A percentile compares a stretch with the other conserved stretches of the same genome.
phyloP scores from a whole-genome alignment of 2,113 vertebrate species.

The Cichladusa arquata region DNA sequence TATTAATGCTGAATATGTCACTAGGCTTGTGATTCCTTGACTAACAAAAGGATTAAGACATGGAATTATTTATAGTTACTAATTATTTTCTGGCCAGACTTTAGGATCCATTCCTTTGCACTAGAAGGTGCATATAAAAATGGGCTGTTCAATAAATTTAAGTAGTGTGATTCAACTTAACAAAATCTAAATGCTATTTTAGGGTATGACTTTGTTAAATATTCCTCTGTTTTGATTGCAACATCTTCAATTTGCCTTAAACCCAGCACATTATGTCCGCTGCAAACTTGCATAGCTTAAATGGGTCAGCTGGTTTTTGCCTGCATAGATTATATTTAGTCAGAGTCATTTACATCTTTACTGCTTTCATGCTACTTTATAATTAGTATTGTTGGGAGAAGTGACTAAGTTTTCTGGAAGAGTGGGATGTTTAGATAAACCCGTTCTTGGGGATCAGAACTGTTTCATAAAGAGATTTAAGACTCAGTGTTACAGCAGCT shows the following conservation, averaged over 20 bases:
- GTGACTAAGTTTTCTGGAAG: not conserved
- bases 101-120: not conserved
- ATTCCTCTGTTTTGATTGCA: not conserved
- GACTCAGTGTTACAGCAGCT: not conserved
- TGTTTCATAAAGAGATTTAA: not conserved
- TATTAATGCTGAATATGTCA: not conserved
- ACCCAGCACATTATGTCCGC: not conserved
- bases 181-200: not conserved
- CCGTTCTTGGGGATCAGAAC: not conserved
- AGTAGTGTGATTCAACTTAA: not conserved
- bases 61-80: not conserved
- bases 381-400: not conserved
- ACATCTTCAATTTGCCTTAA: not conserved
- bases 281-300: not conserved
- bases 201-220: not conserved
- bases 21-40: not conserved
- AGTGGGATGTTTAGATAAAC: not conserved
- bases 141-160: not conserved
- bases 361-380: not conserved
- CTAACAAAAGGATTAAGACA: not conserved
- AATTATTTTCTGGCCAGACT: not conserved
- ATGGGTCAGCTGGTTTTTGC: not conserved
- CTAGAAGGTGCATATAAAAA: not conserved
- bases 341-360: not conserved
- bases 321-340: not conserved